Evolutionary conservation across 2,888 invertebrate species (phyloP).

Genomic region (Ophion costatus): DNA sequence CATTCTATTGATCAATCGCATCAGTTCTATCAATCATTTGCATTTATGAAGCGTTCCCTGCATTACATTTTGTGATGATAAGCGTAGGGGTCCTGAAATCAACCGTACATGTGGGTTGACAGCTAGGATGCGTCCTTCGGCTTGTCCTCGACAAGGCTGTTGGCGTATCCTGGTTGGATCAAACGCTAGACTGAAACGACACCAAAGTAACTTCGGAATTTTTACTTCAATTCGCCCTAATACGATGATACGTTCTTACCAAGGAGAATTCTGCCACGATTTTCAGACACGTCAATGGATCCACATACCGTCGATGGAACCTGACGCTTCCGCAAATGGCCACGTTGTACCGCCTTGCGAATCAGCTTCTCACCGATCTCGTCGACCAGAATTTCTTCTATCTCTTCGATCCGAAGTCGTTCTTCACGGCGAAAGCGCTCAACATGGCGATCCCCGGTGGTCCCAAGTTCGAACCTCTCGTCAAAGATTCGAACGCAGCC

Average conservation of each 20-base stretch:
- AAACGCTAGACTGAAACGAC: slow-evolving; percentile 75
- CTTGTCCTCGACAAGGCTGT: slow-evolving; percentile 77
- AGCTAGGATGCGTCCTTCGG: slow-evolving; percentile 69
- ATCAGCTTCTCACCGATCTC: slow-evolving; percentile 98
- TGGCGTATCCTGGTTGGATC: slow-evolving; percentile 74
- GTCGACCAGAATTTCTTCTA: slow-evolving; percentile 99
- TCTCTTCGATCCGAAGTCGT: slow-evolving; percentile 99
- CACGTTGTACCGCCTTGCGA: slow-evolving; percentile 97
- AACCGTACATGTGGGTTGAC: slow-evolving; percentile 80
- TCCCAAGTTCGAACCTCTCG: slow-evolving; percentile 99
- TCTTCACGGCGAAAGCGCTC: slow-evolving; percentile 99
- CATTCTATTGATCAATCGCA: too few relatives aligned
- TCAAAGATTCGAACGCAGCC: slow-evolving; percentile 98
- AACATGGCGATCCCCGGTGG: slow-evolving; percentile 99
- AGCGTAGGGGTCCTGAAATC: slow-evolving; percentile 84
- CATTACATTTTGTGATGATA: slow-evolving; percentile 77
- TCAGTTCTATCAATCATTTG: too few relatives aligned
- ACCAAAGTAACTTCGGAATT: background rate
- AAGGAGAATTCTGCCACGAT: background rate
- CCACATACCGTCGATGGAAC: slow-evolving; percentile 98
- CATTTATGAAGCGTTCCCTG: background rate
- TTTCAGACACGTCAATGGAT: slow-evolving; percentile 94
- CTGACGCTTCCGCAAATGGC: slow-evolving; percentile 98
- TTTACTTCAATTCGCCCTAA: background rate
- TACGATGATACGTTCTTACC: background rate